These are phyloP conservation scores for Oryzias melastigma DNA, from an alignment of 2,113 vertebrate genomes.

Conservation along the genomic window DNA sequence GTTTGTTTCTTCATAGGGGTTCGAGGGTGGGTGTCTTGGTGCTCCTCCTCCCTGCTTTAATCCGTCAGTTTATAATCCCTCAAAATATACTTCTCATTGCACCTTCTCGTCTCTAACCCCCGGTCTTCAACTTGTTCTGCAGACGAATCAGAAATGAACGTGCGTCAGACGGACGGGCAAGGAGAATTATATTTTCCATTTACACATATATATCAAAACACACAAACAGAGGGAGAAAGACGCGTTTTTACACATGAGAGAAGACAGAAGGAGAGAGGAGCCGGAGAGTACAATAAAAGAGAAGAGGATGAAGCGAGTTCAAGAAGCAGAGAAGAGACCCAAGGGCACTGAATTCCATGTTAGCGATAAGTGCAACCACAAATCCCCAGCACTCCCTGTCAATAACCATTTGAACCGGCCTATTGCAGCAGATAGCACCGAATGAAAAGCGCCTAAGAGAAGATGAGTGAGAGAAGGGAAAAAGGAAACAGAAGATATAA, in stretches of 20 bases:
- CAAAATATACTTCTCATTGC: constrained; percentile 50
- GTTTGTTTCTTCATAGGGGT: constrained; percentile 43
- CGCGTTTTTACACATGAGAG: constrained; percentile 20
- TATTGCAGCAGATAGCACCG: constrained; percentile 48
- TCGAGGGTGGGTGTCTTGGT: constrained; percentile 47
- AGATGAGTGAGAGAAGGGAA: constrained; percentile 2
- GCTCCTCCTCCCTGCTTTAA: constrained; percentile 41
- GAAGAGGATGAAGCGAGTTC: constrained; percentile 31
- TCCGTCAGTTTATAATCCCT: constrained; percentile 57
- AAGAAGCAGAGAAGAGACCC: constrained; percentile 35
- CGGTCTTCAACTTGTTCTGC: constrained; percentile 77
- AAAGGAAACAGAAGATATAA: constrained; percentile 7
- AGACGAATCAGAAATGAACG: constrained; percentile 22
- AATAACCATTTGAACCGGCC: constrained; percentile 66
- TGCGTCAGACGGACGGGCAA: constrained; percentile 6
- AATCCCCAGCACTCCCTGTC: constrained; percentile 65
- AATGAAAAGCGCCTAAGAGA: constrained; percentile 40
- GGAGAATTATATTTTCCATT: constrained; percentile 2
- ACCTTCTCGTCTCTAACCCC: constrained; percentile 61
- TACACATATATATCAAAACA: constrained; percentile 1
- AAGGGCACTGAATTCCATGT: constrained; percentile 58
- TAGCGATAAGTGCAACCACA: constrained; percentile 64
- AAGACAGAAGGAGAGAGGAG: constrained; percentile 26
- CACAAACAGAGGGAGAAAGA: constrained; percentile 14
- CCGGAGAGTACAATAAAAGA: constrained; percentile 39